Base-by-base conservation (phyloP, 1,140 invertebrate genomes). In the Nilaparvata lugens region DNA sequence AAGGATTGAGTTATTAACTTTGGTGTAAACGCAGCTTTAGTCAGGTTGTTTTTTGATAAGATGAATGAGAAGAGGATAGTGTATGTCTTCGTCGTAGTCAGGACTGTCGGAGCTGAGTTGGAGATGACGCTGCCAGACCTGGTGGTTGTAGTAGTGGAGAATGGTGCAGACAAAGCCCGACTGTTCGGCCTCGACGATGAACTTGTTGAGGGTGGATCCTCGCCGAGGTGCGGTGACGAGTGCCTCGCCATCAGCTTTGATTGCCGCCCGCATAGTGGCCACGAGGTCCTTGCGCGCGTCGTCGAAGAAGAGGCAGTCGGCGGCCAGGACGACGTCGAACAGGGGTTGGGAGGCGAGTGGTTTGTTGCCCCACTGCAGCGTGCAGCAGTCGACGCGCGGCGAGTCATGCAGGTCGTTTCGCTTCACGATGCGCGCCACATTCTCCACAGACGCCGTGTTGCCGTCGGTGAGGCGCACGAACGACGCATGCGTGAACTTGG, bases 271-370 rank as follows among this genome's bases (percentile, higher is more conserved):
- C 48, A 93, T 83, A 43, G 83, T 84, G 52, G 82, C 78, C 23
- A 88, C 82, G 16, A 93, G 74, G 65, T 87, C 84, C 31, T 79
- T 71, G 53, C 89, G 76, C 0, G 82, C 83, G 48, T 90, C 87
- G 70, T 91, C 88, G 74, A 91, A 93, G 74, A 91, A 93, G 45
- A 91, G 71, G 72, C 89, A 91, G 71, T 90, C 88, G 7, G 89
- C 87, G 67, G 85, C 87, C 1, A 91, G 71, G 31, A 91, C 81
- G 21, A 84, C 75, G 73, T 91, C 87, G 72, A 83, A 89, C 51
- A 69, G 69, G 53, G 56, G 38, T 16, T 63, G 53, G n/a, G 54
- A 62, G 19, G 52, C 66, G 25, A 45, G 52, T 40, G 59, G 58
- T 31, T 51, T 42, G 5, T 28, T n/a, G 19, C 72, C 71, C 78